These are phyloP conservation scores for Gyps fulvus DNA, from an alignment of 2,113 vertebrate genomes.

Conservation along the genomic window DNA sequence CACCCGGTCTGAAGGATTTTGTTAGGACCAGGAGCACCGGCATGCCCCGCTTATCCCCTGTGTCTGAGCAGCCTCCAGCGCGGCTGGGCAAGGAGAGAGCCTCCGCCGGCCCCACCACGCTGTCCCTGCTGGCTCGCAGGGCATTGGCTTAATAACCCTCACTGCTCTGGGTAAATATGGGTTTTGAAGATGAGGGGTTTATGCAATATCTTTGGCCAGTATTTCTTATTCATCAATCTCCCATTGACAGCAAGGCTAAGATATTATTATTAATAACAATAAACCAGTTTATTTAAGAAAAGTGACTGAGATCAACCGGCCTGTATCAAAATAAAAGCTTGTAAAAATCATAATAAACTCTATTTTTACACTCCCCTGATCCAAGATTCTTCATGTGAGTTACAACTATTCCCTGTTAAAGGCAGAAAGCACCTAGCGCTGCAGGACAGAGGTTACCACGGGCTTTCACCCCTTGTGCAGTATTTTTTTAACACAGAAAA, in stretches of 20 bases:
- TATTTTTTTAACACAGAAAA: background rate
- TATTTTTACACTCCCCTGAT: background rate
- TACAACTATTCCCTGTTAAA: background rate
- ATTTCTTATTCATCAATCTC: background rate
- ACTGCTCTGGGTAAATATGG: background rate
- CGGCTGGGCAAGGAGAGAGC: rapidly evolving
- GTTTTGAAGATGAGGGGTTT: background rate
- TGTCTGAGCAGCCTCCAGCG: background rate
- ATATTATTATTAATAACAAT: background rate
- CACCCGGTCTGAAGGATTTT: background rate
- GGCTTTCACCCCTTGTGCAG: background rate
- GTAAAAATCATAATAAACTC: background rate
- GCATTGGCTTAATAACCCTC: background rate
- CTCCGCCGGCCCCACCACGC: background rate
- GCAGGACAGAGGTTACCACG: background rate
- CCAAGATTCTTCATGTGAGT: background rate
- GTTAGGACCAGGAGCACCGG: rapidly evolving
- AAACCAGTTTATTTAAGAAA: background rate
- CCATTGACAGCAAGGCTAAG: background rate
- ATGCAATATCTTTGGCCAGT: background rate
- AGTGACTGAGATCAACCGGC: background rate
- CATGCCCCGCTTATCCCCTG: background rate
- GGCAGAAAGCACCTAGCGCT: background rate
- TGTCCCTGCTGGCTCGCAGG: background rate
- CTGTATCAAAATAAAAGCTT: background rate